Percentiles rank a stretch among this genome's conserved stretches.
phyloP scores from a whole-genome alignment of 2,888 invertebrate species.

The Mactromeris polynyma region DNA sequence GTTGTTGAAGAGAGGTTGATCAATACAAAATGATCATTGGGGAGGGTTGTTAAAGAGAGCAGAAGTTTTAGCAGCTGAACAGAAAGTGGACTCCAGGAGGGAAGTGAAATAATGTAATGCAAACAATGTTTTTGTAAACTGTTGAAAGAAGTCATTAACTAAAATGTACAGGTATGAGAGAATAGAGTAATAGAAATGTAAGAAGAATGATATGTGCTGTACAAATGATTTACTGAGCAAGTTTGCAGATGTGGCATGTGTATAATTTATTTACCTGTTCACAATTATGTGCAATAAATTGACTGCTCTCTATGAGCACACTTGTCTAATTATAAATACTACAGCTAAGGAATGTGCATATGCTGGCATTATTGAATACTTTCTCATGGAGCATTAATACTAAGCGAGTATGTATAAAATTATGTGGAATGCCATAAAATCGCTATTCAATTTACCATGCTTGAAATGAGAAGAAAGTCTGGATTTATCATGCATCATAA shows the following conservation, averaged over 20 bases:
- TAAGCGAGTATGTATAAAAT: not conserved
- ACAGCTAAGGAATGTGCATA: not conserved
- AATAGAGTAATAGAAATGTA: not conserved
- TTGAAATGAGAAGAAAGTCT: not conserved
- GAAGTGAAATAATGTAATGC: no score
- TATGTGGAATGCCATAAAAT: constrained; percentile 5
- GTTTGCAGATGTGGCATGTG: not conserved
- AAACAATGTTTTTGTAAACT: not conserved
- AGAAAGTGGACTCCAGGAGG: no score
- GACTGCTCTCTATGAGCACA: not conserved
- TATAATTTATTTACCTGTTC: constrained; percentile 15
- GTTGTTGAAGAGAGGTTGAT: no score
- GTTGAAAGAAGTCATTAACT: not conserved
- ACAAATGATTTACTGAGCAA: not conserved
- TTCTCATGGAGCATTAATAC: not conserved
- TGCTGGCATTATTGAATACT: not conserved
- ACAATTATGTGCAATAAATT: not conserved
- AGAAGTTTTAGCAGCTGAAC: no score
- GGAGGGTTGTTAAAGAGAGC: no score
- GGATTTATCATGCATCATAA: not conserved
- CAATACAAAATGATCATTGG: no score
- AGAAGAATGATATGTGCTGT: not conserved
- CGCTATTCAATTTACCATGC: not conserved
- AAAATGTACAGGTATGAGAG: not conserved
- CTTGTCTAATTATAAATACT: constrained; percentile 6